These are phyloP conservation scores for Teleogryllus occipitalis DNA, from an alignment of 1,140 invertebrate genomes.

Conservation along the genomic window DNA sequence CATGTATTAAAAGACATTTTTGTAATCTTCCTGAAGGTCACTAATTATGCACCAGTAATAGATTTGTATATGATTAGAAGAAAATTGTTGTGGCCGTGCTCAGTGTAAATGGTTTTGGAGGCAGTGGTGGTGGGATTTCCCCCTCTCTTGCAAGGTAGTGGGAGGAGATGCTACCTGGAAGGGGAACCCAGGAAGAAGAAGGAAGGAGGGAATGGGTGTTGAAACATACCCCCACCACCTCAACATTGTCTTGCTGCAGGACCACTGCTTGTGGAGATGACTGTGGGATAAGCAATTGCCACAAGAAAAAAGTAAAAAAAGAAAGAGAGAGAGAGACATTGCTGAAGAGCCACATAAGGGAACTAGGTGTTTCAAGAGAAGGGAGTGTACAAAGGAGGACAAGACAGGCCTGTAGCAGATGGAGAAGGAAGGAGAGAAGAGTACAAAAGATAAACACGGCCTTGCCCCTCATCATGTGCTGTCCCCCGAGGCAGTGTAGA, in stretches of 20 bases:
- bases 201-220: conserved; percentile 5
- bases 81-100: conserved; percentile 11
- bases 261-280: not conserved
- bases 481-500: conserved; percentile 12
- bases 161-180: not conserved
- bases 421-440: conserved; percentile 12
- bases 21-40: not conserved
- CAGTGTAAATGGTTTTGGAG: not conserved
- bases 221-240: not conserved
- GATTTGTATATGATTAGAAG: conserved; percentile 9
- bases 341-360: conserved; percentile 3
- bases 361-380: not conserved
- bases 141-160: not conserved
- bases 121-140: not conserved
- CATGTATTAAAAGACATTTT: too few species aligned
- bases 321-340: not conserved
- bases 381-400: conserved; percentile 14
- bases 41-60: not conserved
- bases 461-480: conserved; percentile 14
- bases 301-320: not conserved
- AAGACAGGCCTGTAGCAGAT: not conserved
- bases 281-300: not conserved
- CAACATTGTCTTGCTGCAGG: not conserved
- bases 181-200: not conserved
- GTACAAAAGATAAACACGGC: conserved; percentile 18